Base-by-base conservation (phyloP, 2,888 invertebrate genomes). In the Melanostoma scalare region DNA sequence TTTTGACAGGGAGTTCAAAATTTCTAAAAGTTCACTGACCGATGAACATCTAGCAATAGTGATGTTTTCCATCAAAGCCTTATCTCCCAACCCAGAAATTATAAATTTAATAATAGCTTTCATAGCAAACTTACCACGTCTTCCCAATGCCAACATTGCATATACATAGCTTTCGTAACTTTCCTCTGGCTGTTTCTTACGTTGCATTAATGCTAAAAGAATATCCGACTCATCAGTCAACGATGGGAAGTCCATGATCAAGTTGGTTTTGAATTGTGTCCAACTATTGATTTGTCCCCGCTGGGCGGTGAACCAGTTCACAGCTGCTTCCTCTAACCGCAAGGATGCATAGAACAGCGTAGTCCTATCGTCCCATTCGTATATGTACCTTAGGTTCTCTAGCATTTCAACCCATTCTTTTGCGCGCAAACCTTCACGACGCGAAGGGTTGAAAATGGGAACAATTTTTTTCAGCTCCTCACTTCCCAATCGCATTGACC, bases 191-290 rank as follows among this genome's bases (percentile, higher is more conserved):
- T 58, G 3, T 31, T 71, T 71, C 6, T 6, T 6, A 3, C 50
- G 3, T 10, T 71, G 30, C 69, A 58, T 48, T 3, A 71, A n/a
- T 2, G 5, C 3, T 0, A 50, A 31, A 0, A 58, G 38, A 1
- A 30, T 55, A 9, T 67, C 53, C 6, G 67, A 53, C n/a, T 44
- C 42, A 10, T 67, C 67, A 1, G 30, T 10, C 58, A 58, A 33
- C 1, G 58, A 48, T 20, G 58, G 58, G 20, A 61, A 61, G 46
- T 61, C 60, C 8, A 9, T 60, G 33, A 42, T 44, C 60, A 60
- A 38, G 33, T n/a, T 60, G 60, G 60, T 55, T 55, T 67, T 67
- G 38, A 63, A 63, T 9, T 40, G 50, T 30, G n/a, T n/a, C n/a
- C n/a, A n/a, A n/a, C n/a, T n/a, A n/a, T n/a, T n/a, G n/a, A n/a